Conservation (phyloP, 2,888 invertebrate species). For the Willowsia nigromaculata region DNA sequence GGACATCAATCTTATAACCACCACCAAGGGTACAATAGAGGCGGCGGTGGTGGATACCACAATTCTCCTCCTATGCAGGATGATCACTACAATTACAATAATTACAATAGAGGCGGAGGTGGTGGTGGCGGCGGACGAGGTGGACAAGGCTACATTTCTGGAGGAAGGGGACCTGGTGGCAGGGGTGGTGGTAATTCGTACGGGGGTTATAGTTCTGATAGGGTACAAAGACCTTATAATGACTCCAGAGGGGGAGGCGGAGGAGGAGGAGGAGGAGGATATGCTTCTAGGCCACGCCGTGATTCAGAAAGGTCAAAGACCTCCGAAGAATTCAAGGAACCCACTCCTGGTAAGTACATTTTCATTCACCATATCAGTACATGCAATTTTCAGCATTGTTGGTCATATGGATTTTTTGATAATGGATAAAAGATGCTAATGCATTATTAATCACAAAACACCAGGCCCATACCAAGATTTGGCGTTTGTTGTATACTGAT, state of each 20-base stretch:
- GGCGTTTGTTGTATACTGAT: no score
- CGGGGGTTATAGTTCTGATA: conserved; percentile 73
- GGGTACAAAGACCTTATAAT: conserved; percentile 74
- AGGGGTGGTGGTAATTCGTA: conserved; percentile 74
- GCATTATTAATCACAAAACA: no score
- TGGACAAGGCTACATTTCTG: conserved; percentile 68
- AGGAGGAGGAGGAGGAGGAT: no score
- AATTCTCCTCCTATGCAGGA: conserved; percentile 79
- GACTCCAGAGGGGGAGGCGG: no score
- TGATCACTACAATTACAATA: conserved; percentile 78
- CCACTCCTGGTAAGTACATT: conserved; percentile 81
- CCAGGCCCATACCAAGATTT: no score
- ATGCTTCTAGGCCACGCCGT: conserved; percentile 75
- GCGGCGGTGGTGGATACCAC: conserved; percentile 77
- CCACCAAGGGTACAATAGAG: conserved; percentile 76
- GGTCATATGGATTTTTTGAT: no score
- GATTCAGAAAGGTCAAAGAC: conserved; percentile 78
- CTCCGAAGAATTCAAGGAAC: conserved; percentile 81
- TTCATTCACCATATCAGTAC: conserved; percentile 21
- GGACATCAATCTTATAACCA: conserved; percentile 76
- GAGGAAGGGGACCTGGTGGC: conserved; percentile 75
- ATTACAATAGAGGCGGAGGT: conserved; percentile 80
- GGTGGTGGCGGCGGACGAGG: conserved; percentile 80
- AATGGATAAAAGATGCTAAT: no score
- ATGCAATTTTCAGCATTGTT: no score